Evolutionary conservation across 2,113 vertebrate species (phyloP).

Genomic region (Pelobates fuscus): DNA sequence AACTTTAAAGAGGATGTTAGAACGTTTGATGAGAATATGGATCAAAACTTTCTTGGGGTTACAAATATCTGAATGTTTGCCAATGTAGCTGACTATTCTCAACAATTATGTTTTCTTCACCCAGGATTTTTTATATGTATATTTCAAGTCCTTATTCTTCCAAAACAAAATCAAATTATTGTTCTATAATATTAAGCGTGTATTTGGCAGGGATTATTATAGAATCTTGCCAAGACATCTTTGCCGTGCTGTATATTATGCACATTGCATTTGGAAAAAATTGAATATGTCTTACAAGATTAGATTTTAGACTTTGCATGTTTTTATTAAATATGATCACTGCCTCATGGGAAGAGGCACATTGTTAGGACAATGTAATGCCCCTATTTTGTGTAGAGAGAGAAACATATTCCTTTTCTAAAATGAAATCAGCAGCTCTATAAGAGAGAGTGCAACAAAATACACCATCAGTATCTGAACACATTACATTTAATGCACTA

Average conservation of each 20-base stretch:
- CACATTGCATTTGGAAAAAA: background rate
- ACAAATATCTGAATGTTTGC: too few relatives aligned
- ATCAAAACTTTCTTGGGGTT: too few relatives aligned
- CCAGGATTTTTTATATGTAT: background rate
- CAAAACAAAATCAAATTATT: constrained; percentile 5
- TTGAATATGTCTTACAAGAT: constrained; percentile 7
- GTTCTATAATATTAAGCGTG: background rate
- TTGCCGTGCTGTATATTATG: background rate
- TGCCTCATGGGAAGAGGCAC: background rate
- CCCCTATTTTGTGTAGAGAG: background rate
- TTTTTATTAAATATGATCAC: constrained; percentile 5
- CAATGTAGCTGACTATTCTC: too few relatives aligned
- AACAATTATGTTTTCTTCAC: background rate
- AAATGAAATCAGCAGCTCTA: too few relatives aligned
- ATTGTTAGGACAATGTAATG: background rate
- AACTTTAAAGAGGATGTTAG: too few relatives aligned
- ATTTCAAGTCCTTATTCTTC: background rate
- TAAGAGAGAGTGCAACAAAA: too few relatives aligned
- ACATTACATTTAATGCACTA: too few relatives aligned
- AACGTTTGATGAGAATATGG: too few relatives aligned
- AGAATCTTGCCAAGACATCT: constrained; percentile 9
- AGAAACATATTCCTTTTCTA: too few relatives aligned
- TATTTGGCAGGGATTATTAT: background rate
- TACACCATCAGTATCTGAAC: too few relatives aligned
- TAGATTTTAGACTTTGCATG: background rate